Base-by-base conservation (phyloP, 2,797 vertebrate genomes). In the Neosalanx taihuensis region DNA sequence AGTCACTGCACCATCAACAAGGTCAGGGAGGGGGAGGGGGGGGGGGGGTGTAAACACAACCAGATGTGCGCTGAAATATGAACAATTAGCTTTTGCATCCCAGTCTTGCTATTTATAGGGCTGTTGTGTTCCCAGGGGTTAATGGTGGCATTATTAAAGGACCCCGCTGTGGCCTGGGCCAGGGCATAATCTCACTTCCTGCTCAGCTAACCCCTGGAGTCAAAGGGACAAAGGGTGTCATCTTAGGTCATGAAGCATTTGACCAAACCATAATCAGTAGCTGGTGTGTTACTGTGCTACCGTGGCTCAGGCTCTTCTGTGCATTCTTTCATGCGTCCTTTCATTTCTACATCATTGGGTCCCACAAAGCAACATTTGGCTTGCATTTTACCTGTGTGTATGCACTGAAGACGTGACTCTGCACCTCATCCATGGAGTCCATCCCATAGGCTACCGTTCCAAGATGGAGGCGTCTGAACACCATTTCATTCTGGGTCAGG, bases 381-480 rank as follows among this genome's bases (percentile, higher is more conserved):
- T 4, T 29, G 2, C 29, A 10, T 0, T 26, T 83, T 87, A 99
- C 98, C 96, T 98, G 98, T 0, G 96, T 99, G 82, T 99, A 99
- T 53, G 97, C 92, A 10, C 96, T 99, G 85, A 99, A 99, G 58
- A 99, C 95, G 63, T 98, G 97, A 84, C 98, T 99, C 84, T 99
- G 97, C 1, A 99, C 97, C 90, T 99, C 98, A 15, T 99, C 98
- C 97, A 99, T 99, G 0, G 98, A 99, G 88, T 99, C 98, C 80
- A 98, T 94, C 23, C 97, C 97, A 0, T 99, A 99, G 0, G 97
- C 96, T 73, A 99, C 97, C 0, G 98, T 99, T 5, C 98, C 98
- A 60, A 99, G 94, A 64, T 99, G 98, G 18, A 99, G 95, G 0
- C 97, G 90, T 61, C 97, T 93, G 89, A 99, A 99, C 79, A 99